A percentile compares a stretch with the other conserved stretches of the same genome.
phyloP scores from a whole-genome alignment of 2,888 invertebrate species.

The Cataglyphis altisquamis region DNA sequence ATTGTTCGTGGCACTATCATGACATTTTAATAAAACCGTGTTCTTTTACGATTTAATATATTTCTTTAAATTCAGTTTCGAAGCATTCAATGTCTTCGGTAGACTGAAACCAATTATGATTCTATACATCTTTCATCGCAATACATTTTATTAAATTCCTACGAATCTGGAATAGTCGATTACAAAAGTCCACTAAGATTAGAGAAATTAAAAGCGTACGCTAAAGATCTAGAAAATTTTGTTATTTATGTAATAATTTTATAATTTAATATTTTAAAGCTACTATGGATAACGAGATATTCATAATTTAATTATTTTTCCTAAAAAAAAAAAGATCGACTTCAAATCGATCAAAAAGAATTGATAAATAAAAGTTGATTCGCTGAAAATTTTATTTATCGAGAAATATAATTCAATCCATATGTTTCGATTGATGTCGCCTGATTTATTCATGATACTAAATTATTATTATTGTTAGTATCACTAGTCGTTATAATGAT shows the following conservation, averaged over 20 bases:
- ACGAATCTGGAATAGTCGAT: background rate
- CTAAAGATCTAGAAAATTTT: background rate
- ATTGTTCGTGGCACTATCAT: background rate
- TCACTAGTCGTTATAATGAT: slow-evolving; percentile 29
- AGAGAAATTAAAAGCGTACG: background rate
- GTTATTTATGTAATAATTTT: background rate
- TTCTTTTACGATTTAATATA: slow-evolving; percentile 1
- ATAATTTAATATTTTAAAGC: background rate
- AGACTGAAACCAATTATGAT: background rate
- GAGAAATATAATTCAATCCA: background rate
- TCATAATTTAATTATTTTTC: background rate
- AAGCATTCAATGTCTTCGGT: background rate
- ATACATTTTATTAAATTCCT: background rate
- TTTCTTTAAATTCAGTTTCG: background rate
- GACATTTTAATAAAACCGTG: background rate
- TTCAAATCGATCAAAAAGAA: background rate
- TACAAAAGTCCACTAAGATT: background rate
- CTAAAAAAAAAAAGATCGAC: no score
- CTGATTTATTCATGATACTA: background rate
- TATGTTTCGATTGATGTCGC: background rate
- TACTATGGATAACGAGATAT: background rate
- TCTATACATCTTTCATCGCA: background rate
- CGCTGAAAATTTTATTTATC: background rate
- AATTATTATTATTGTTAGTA: background rate
- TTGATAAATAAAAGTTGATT: background rate